Evolutionary conservation across 2,888 invertebrate species (phyloP), one percentile per base, ranked within the genome.

Genomic region (Andrena praecox): DNA sequence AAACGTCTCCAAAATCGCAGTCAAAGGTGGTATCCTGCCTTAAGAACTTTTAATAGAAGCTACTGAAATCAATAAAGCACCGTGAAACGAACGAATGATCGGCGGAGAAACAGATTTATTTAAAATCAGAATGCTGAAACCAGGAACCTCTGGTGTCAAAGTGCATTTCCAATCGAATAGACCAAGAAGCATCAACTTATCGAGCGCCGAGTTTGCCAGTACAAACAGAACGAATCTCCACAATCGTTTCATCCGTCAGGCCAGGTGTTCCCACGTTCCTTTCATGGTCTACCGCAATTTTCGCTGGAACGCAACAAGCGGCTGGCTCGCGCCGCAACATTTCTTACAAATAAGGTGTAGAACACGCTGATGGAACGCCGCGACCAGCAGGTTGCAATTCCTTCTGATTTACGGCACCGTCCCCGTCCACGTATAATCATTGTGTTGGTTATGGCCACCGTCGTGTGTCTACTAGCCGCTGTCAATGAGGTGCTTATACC

Each of bases 401-500:
- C 72, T 24, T 62, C 76, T 87, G 85, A 87, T 87, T 87, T 87
- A 87, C 80, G 71, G 50, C 68, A 48, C 31, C 68, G 78, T 71
- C 77, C 42, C 42, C 5, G 78, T 71, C 64, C 73, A 59, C 67
- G 50, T 83, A 71, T 83, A 87, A 87, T 87, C 86, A 85, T 87
- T 73, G 71, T 77, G 74, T 79, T 74, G 72, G 79, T 82, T 77
- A 79, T 63, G 56, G 59, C 70, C 56, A 20, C 63, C 76, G 63
- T 12, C 69, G 33, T 56, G 68, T 73, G 63, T 67, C 80, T 69
- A 59, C 80, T 59, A 66, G 63, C 33, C 73, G 75, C 79, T 85
- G 87, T 87, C 86, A 87, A 87, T 85, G 80, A 87, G 83, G 80
- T 87, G 78, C 74, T 87, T 80, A 42, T 42, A 77, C 62, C 69